Conservation (phyloP, 2,888 invertebrate species). For the Lymantria dispar region DNA sequence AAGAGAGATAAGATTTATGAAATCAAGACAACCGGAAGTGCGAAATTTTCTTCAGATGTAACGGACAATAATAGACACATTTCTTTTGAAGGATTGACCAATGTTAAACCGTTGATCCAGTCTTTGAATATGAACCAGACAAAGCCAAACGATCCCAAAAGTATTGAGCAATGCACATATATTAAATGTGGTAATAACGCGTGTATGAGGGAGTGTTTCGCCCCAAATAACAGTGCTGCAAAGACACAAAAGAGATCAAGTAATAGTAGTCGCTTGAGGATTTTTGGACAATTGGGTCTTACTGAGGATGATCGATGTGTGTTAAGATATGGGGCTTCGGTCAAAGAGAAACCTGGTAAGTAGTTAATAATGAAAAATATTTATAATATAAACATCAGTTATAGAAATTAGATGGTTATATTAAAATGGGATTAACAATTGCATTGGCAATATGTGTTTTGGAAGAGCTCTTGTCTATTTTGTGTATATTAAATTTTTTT, state of each 20-base stretch:
- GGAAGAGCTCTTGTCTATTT: too few relatives aligned
- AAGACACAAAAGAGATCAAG: not conserved
- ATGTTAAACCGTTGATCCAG: constrained; percentile 42
- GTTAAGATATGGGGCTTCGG: constrained; percentile 58
- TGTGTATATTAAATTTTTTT: too few relatives aligned
- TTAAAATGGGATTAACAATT: too few relatives aligned
- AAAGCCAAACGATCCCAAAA: not conserved
- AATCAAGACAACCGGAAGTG: constrained; percentile 56
- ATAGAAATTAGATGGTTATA: not conserved
- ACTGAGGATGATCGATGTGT: constrained; percentile 58
- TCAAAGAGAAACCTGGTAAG: constrained; percentile 57
- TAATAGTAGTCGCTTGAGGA: constrained; percentile 48
- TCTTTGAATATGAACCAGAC: constrained; percentile 55
- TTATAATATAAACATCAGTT: too few relatives aligned
- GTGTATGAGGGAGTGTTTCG: not conserved
- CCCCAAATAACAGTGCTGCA: not conserved
- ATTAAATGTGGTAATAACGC: not conserved
- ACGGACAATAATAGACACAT: constrained; percentile 40
- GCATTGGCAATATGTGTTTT: too few relatives aligned
- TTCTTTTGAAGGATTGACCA: constrained; percentile 32
- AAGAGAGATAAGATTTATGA: constrained; percentile 51
- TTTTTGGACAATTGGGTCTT: constrained; percentile 59
- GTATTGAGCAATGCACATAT: not conserved
- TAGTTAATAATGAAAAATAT: not conserved
- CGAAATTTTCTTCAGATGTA: constrained; percentile 35